Percentiles rank a stretch among this genome's conserved stretches.
These are phyloP conservation scores for Drosophila nigrodunni DNA, from an alignment of 1,140 invertebrate genomes.

Conservation along the genomic window DNA sequence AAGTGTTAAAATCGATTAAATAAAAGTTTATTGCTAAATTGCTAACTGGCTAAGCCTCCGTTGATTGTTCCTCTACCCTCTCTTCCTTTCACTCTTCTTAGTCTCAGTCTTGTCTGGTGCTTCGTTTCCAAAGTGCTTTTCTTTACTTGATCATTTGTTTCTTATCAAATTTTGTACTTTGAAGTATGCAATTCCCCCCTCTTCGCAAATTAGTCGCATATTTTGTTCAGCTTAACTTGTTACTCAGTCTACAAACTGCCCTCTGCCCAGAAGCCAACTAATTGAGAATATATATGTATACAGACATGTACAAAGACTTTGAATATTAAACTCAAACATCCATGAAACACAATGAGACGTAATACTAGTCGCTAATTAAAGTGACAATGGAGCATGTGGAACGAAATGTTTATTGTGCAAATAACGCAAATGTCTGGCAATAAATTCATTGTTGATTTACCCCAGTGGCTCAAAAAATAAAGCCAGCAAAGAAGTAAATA, in stretches of 20 bases:
- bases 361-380: conserved; percentile 26
- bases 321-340: conserved; percentile 24
- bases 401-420: conserved; percentile 1
- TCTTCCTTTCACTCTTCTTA: conserved; percentile 15
- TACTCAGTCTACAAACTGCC: conserved; percentile 39
- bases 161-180: conserved; percentile 47
- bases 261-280: neutral
- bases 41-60: conserved; percentile 66
- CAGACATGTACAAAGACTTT: conserved; percentile 6
- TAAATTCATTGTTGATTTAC: conserved; percentile 13
- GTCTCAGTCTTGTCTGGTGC: conserved; percentile 4
- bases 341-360: conserved; percentile 15
- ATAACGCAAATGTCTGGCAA: conserved; percentile 5
- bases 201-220: conserved; percentile 42
- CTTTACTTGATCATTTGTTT: conserved; percentile 40
- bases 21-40: conserved; percentile 82
- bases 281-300: conserved; percentile 9
- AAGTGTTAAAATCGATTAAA: conserved; percentile 83
- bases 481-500: neutral
- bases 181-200: conserved; percentile 14
- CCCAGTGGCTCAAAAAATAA: too few species aligned
- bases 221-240: conserved; percentile 51
- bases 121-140: conserved; percentile 7
- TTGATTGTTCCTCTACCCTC: neutral
- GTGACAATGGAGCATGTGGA: conserved; percentile 1